Conservation (phyloP, 2,888 invertebrate genomes). For the Keiferia lycopersicella region DNA sequence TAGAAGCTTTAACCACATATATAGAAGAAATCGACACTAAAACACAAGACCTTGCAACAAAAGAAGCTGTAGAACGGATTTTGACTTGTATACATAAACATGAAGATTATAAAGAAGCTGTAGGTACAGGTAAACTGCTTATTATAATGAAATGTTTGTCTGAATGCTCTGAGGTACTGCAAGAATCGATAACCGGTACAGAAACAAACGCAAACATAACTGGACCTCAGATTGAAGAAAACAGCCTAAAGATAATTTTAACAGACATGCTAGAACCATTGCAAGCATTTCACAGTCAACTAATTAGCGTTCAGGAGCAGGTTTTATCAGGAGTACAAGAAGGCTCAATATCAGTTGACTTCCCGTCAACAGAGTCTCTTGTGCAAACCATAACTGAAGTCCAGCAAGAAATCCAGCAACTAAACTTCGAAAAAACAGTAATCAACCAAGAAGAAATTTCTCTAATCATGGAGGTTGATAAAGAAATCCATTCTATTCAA, state of each 20-base stretch:
- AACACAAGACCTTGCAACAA: slow-evolving; percentile 34
- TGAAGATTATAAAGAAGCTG: slow-evolving; percentile 56
- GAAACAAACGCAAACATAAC: slow-evolving; percentile 38
- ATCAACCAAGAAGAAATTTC: slow-evolving; percentile 52
- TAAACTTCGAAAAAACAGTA: slow-evolving; percentile 44
- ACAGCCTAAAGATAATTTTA: slow-evolving; percentile 48
- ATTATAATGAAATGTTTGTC: slow-evolving; percentile 64
- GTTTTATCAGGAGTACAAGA: slow-evolving; percentile 53
- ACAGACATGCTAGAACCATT: slow-evolving; percentile 61
- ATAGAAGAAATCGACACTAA: slow-evolving; percentile 40
- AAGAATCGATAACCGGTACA: slow-evolving; percentile 41
- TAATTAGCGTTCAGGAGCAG: slow-evolving; percentile 60
- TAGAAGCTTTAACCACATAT: slow-evolving; percentile 45
- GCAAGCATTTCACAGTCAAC: slow-evolving; percentile 56
- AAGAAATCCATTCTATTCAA: slow-evolving; percentile 61
- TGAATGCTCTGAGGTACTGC: slow-evolving; percentile 59
- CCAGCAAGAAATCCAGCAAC: slow-evolving; percentile 60
- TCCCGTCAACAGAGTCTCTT: slow-evolving; percentile 60
- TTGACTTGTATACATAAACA: slow-evolving; percentile 53
- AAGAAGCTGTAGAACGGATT: slow-evolving; percentile 45
- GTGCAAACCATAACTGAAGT: slow-evolving; percentile 62
- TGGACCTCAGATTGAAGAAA: slow-evolving; percentile 45
- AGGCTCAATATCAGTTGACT: slow-evolving; percentile 54
- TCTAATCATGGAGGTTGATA: slow-evolving; percentile 58
- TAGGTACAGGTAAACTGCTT: slow-evolving; percentile 55